Conservation (phyloP, 2,113 vertebrate genomes). For the pig (Sus scrofa) region DNA sequence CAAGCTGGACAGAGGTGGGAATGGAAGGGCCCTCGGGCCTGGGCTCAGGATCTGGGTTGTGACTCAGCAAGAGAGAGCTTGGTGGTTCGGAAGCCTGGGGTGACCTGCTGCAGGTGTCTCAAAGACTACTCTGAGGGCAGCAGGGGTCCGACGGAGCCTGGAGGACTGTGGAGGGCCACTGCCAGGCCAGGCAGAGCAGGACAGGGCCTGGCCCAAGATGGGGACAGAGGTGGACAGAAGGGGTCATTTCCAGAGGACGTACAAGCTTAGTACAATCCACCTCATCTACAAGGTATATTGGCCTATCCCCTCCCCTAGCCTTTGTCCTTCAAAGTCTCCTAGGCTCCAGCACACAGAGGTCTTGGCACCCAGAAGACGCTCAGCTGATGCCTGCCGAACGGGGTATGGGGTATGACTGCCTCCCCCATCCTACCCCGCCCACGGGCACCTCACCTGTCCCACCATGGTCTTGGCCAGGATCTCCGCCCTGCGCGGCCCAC, state of each 20-base stretch:
- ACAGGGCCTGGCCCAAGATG: neutral
- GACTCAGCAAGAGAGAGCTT: neutral
- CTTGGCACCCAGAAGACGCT: neutral
- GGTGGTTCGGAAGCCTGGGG: neutral
- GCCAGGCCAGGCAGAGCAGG: neutral
- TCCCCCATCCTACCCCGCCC: fast-evolving
- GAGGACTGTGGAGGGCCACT: fast-evolving
- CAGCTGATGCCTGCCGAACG: fast-evolving
- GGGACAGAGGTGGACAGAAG: neutral
- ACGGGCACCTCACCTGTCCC: constrained; percentile 90
- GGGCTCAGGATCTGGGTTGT: neutral
- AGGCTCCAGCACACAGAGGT: neutral
- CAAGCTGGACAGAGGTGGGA: neutral
- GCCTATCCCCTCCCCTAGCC: neutral
- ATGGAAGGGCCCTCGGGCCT: fast-evolving
- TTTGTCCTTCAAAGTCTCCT: neutral
- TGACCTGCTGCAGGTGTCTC: neutral
- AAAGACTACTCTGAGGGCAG: neutral
- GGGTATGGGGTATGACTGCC: fast-evolving
- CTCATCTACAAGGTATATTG: fast-evolving
- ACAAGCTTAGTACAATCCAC: fast-evolving
- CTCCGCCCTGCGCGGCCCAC: constrained; percentile 92
- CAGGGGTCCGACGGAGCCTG: fast-evolving
- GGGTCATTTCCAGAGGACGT: neutral
- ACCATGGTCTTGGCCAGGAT: constrained; percentile 98